Percentiles rank a stretch among this genome's conserved stretches.
Evolutionary conservation across 30 jellyfish, hydroid and myxozoan species (phyloP).

Genomic region (Morbakka virulenta): DNA sequence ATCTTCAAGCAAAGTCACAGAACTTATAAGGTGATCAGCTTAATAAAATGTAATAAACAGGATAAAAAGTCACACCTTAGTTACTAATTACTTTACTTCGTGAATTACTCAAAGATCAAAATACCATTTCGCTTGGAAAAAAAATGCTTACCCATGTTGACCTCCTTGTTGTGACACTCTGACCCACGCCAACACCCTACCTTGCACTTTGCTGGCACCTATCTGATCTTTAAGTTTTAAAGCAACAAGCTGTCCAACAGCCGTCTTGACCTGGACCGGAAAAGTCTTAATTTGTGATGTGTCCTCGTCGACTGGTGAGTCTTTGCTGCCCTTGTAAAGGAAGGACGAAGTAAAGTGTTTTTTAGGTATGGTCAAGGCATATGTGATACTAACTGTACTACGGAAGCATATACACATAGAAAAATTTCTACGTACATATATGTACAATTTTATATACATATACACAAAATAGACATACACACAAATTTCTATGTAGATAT

Average conservation of each 20-base stretch:
- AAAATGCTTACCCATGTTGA: conserved; percentile 62
- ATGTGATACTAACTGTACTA: too few relatives aligned
- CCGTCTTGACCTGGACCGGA: conserved; percentile 54
- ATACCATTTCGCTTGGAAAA: too few relatives aligned
- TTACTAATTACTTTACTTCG: too few relatives aligned
- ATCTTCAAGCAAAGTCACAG: neutral
- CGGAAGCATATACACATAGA: too few relatives aligned
- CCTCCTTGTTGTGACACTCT: conserved; percentile 31
- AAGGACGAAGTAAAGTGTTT: neutral
- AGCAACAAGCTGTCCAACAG: conserved; percentile 53
- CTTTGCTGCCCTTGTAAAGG: conserved; percentile 45
- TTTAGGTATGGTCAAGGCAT: neutral
- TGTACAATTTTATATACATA: too few relatives aligned
- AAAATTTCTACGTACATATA: too few relatives aligned
- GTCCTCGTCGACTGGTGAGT: conserved; percentile 26
- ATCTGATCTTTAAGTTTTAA: conserved; percentile 5
- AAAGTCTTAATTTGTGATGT: conserved; percentile 15
- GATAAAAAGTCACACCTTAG: too few relatives aligned
- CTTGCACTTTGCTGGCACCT: conserved; percentile 33
- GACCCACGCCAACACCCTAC: conserved; percentile 60
- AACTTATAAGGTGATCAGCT: neutral
- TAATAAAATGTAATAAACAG: too few relatives aligned
- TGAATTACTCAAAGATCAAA: too few relatives aligned
- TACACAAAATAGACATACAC: too few relatives aligned
- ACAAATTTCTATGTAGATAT: too few relatives aligned